Evolutionary conservation across 1,140 invertebrate species (phyloP), one percentile per base, ranked within the genome.

Genomic region (Pachypeltis micranthus): DNA sequence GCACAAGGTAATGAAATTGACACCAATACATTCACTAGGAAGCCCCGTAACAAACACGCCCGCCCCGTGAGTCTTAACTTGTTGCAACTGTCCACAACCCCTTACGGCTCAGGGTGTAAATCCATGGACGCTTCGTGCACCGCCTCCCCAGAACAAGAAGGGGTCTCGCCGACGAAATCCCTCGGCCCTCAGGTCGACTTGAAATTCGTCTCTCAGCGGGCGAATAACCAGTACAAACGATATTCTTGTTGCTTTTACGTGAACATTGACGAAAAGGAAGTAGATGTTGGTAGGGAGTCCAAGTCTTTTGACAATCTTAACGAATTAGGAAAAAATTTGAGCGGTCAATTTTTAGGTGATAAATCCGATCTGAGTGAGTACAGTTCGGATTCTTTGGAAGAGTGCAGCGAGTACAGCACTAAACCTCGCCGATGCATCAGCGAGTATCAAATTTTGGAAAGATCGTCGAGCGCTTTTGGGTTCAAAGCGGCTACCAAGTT

Each of bases 361-460:
- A 67, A 67, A 27, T 67, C 66, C 21, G 66, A 67, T 63, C 31
- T 67, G 10, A 83, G 80, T 0, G 86, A 85, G 69, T 87, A 87
- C 62, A 87, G 85, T 60, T 86, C 85, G 14, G 86, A 88, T 75
- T 87, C 85, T 0, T 72, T 87, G 23, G 85, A 87, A 73, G 83
- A 85, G 59, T 85, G 84, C 67, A 80, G 80, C 66, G 73, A 82
- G 16, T 79, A 79, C 65, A 81, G 79, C 54, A 79, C 78, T 68
- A 74, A 78, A 65, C 72, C 77, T 21, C 76, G 84, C 59, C 72
- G 86, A 55, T 84, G 84, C 61, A 77, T 86, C 26, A 87, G 86
- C 7, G 86, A 89, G 68, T 88, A 88, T 70, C 86, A 88, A 70
- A 86, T 90, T 34, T 86, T 85, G 65, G 75, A 74, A n/a, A 67